Evolutionary conservation across 2,113 vertebrate genomes (phyloP).

Genomic region (Pituophis catenifer): DNA sequence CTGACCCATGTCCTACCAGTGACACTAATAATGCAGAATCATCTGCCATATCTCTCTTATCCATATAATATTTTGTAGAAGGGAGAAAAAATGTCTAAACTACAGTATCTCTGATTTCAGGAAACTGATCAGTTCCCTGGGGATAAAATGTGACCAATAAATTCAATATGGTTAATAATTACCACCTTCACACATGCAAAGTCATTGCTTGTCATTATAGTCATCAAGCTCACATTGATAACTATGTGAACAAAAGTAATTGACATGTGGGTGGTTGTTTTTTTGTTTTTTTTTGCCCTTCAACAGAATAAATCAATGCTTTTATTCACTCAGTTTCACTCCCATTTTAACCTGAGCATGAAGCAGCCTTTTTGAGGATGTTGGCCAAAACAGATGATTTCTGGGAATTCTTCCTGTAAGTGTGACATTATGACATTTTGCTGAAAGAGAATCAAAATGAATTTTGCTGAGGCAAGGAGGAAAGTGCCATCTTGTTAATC

Average conservation of each 20-base stretch:
- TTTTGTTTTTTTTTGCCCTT: background rate
- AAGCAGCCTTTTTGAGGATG: constrained; percentile 5
- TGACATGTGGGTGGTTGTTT: background rate
- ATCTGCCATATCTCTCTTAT: background rate
- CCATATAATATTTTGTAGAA: background rate
- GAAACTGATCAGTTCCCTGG: background rate
- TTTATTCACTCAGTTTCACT: constrained; percentile 9
- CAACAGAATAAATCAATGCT: background rate
- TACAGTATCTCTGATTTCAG: background rate
- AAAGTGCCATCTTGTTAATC: constrained; percentile 37
- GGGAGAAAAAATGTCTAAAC: background rate
- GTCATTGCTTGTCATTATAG: background rate
- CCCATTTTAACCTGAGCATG: background rate
- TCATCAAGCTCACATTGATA: background rate
- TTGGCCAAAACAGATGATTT: constrained; percentile 34
- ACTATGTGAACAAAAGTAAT: background rate
- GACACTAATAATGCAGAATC: background rate
- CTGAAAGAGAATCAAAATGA: constrained; percentile 27
- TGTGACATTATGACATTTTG: background rate
- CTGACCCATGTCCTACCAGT: background rate
- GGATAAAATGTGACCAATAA: background rate
- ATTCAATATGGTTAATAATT: background rate
- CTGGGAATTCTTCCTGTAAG: constrained; percentile 17
- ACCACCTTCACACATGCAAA: background rate
- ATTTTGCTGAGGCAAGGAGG: constrained; percentile 40